Conservation (phyloP, 2,888 invertebrate species). For the Celastrina argiolus region DNA sequence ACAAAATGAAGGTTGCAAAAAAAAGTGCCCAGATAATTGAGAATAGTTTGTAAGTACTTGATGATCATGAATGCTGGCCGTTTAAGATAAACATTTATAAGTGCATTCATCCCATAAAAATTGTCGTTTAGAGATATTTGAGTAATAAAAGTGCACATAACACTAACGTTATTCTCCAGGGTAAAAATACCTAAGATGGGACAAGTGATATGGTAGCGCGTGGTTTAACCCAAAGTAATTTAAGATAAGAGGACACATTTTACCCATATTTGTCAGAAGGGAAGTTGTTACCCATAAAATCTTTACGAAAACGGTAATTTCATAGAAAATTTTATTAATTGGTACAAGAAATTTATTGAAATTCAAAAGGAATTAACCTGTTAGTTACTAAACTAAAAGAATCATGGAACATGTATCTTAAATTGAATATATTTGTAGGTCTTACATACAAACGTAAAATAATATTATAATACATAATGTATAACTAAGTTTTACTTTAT, state of each 20-base stretch:
- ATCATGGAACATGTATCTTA: no score
- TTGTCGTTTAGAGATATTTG: background rate
- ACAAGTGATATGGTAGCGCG: slow-evolving; percentile 7
- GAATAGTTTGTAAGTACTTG: no score
- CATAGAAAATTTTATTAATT: background rate
- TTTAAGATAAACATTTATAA: background rate
- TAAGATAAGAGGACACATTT: slow-evolving; percentile 11
- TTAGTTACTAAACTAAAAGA: no score
- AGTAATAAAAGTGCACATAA: background rate
- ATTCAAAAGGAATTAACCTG: no score
- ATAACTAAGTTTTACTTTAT: no score
- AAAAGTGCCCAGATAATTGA: no score
- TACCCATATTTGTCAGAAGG: background rate
- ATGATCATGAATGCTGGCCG: background rate
- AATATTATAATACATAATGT: no score
- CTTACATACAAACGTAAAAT: no score
- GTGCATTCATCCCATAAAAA: background rate
- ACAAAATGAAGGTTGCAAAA: no score
- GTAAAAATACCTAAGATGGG: slow-evolving; percentile 12
- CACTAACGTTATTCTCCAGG: slow-evolving; percentile 13
- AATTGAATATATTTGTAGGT: no score
- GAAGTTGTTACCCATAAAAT: background rate
- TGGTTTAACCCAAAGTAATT: slow-evolving; percentile 6
- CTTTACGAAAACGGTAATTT: background rate
- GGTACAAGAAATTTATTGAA: background rate